A percentile compares a stretch with the other conserved stretches of the same genome.
Evolutionary conservation across 2,113 vertebrate genomes (phyloP).

Genomic region (Psilopsiagon aurifrons): DNA sequence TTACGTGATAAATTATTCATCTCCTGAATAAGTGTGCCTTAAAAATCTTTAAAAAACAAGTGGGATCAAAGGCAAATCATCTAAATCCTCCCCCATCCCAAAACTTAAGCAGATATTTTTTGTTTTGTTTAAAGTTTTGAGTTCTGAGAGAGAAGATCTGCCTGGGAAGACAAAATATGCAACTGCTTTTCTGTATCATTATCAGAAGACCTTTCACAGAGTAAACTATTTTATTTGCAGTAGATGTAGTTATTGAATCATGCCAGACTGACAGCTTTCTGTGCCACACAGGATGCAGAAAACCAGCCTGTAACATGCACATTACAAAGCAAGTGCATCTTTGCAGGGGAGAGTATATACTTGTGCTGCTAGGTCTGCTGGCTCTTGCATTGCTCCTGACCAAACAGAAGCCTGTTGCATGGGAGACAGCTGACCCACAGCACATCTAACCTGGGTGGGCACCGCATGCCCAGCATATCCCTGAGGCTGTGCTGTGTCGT

Average conservation of each 20-base stretch:
- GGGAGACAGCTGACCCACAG: neutral
- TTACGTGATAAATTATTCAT: neutral
- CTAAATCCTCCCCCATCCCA: neutral
- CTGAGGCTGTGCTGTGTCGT: fast-evolving
- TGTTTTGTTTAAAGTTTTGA: neutral
- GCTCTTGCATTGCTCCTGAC: neutral
- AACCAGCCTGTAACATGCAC: neutral
- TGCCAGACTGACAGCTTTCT: neutral
- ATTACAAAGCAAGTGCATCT: neutral
- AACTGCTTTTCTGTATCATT: neutral
- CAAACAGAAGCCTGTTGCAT: neutral
- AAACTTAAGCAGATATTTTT: neutral
- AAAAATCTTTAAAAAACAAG: neutral
- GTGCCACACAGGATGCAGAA: neutral
- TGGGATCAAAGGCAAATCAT: neutral
- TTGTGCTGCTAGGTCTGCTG: neutral
- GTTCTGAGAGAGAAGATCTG: neutral
- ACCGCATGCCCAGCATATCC: fast-evolving
- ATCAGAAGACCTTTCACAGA: neutral
- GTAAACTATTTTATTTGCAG: neutral
- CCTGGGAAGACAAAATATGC: neutral
- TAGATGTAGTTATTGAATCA: neutral
- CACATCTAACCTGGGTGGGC: fast-evolving
- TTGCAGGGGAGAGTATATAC: neutral
- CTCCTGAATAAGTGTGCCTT: neutral